phyloP scores from a whole-genome alignment of 2,888 invertebrate genomes.

The Leptodirus hochenwartii region DNA sequence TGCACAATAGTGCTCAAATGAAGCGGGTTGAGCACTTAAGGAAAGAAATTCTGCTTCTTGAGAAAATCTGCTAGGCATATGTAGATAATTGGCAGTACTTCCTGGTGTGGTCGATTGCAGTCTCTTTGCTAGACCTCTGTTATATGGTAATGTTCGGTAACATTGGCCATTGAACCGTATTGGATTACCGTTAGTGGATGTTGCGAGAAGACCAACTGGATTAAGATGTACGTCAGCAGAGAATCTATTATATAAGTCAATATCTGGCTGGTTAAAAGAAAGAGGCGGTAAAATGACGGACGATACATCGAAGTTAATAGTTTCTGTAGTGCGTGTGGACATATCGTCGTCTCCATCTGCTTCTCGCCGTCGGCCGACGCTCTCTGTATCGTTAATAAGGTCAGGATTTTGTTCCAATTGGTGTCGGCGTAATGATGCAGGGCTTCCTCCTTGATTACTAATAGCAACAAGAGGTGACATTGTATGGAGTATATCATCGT shows the following conservation, averaged over 20 bases:
- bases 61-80: slow-evolving; percentile 29
- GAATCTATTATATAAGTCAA: slow-evolving; percentile 30
- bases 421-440: slow-evolving; percentile 33
- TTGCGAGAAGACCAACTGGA: slow-evolving; percentile 57
- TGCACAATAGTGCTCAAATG: slow-evolving; percentile 34
- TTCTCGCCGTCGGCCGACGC: slow-evolving; percentile 26
- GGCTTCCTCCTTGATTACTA: slow-evolving; percentile 34
- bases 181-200: slow-evolving; percentile 21
- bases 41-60: slow-evolving; percentile 41
- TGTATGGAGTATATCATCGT: slow-evolving; percentile 18
- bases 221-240: slow-evolving; percentile 57
- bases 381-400: slow-evolving; percentile 61
- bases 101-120: slow-evolving; percentile 21
- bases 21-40: slow-evolving; percentile 21
- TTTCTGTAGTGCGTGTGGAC: slow-evolving; percentile 22
- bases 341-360: slow-evolving; percentile 21
- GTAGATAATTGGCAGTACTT: slow-evolving; percentile 8
- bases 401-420: slow-evolving; percentile 55
- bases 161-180: slow-evolving; percentile 47
- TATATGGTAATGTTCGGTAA: slow-evolving; percentile 64
- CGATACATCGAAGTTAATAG: slow-evolving; percentile 23
- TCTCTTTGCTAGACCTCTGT: slow-evolving; percentile 35
- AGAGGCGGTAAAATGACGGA: slow-evolving; percentile 21
- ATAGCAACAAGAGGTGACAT: slow-evolving; percentile 16
- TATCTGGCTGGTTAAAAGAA: slow-evolving; percentile 6